Evolutionary conservation across 2,113 vertebrate species (phyloP).

Genomic region (Gopherus evgoodei): DNA sequence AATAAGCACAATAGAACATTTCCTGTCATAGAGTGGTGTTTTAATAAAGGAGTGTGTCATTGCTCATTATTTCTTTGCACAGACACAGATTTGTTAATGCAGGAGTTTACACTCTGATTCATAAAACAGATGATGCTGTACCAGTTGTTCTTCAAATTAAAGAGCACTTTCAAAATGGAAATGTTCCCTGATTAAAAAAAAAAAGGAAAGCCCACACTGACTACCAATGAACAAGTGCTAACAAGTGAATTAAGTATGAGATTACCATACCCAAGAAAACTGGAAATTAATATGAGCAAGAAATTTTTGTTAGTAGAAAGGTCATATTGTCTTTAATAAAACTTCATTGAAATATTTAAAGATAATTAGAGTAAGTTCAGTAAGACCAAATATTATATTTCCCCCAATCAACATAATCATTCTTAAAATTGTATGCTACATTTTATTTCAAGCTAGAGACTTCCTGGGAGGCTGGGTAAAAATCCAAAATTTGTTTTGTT

Average conservation of each 20-base stretch:
- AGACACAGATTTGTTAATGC: constrained; percentile 2
- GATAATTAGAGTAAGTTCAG: neutral
- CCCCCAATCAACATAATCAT: neutral
- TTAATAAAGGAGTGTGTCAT: neutral
- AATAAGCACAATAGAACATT: neutral
- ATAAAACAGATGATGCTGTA: constrained; percentile 1
- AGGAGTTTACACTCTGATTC: constrained; percentile 13
- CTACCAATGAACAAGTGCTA: neutral
- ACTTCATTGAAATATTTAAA: neutral
- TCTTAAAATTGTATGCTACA: neutral
- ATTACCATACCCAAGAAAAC: fast-evolving
- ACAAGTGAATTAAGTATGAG: neutral
- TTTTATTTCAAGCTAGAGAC: neutral
- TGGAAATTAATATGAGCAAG: neutral
- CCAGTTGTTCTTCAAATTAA: constrained; percentile 24
- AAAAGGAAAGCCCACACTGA: neutral
- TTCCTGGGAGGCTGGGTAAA: constrained; percentile 17
- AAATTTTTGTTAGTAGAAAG: neutral
- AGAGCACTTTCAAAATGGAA: constrained; percentile 41
- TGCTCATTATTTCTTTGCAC: constrained; percentile 40
- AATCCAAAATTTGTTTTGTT: constrained; percentile 21
- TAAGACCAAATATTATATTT: neutral
- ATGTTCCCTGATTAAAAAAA: neutral
- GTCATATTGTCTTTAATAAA: neutral
- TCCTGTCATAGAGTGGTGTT: neutral